A percentile compares a stretch with the other conserved stretches of the same genome.
Evolutionary conservation across 2,797 vertebrate genomes (phyloP).

Genomic region (Chloroceryle inda): DNA sequence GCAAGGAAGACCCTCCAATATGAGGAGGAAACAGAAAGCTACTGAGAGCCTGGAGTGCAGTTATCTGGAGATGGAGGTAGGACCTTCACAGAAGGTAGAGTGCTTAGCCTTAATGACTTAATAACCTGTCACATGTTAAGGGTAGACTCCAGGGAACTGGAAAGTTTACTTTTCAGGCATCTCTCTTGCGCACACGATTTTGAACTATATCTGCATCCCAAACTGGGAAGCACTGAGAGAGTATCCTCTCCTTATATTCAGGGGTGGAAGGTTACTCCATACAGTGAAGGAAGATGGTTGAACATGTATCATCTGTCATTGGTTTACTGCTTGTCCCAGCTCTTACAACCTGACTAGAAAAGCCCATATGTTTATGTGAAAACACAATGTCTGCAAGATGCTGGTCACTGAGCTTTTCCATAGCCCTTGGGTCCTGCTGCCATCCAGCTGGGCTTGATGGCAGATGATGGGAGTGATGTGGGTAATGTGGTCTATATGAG

Average conservation of each 20-base stretch:
- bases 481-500: not conserved
- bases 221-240: not conserved
- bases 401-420: not conserved
- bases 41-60: not conserved
- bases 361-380: not conserved
- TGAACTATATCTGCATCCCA: not conserved
- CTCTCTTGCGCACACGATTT: not conserved
- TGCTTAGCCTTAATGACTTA: not conserved
- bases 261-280: not conserved
- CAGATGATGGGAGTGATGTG: not conserved
- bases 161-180: not conserved
- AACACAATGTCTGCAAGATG: fast-evolving
- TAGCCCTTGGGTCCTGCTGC: not conserved
- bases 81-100: not conserved
- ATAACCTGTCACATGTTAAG: not conserved
- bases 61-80: not conserved
- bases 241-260: not conserved
- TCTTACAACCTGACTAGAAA: not conserved
- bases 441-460: not conserved
- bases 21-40: not conserved
- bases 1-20: not conserved
- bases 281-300: not conserved
- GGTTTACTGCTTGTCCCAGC: not conserved
- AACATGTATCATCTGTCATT: not conserved
- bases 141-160: not conserved